A percentile compares a stretch with the other conserved stretches of the same genome.
phyloP scores from a whole-genome alignment of 2,113 vertebrate species.

The Mohoua ochrocephala region DNA sequence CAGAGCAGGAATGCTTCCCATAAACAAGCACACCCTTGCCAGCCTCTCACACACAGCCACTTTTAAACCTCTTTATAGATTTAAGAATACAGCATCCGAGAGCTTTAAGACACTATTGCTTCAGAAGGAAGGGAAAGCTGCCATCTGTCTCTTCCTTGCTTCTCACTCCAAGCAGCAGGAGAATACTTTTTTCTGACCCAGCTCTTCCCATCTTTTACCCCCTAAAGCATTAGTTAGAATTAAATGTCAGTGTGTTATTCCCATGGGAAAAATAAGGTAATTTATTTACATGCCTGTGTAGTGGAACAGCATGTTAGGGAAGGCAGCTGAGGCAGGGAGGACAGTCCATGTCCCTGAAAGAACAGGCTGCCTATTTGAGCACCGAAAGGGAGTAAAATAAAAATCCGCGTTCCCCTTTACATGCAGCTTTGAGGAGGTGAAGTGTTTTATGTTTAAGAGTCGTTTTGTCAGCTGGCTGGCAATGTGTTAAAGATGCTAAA shows the following conservation, averaged over 20 bases:
- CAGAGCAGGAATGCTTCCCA: not conserved
- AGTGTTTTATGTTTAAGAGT: not conserved
- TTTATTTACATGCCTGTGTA: conserved; percentile 11
- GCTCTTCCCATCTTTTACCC: conserved; percentile 2
- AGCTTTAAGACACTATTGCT: conserved; percentile 33
- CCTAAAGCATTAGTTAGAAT: not conserved
- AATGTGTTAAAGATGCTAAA: not conserved
- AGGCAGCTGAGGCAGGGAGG: not conserved
- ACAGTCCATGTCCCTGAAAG: not conserved
- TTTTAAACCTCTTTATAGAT: conserved; percentile 17
- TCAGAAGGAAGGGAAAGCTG: conserved; percentile 22
- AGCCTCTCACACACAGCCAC: not conserved
- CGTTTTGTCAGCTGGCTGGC: not conserved
- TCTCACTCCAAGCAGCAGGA: not conserved
- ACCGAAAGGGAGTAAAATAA: not conserved
- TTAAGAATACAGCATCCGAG: not conserved
- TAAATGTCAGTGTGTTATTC: conserved; percentile 5
- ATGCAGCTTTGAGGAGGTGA: not conserved
- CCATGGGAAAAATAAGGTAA: not conserved
- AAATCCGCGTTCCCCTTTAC: not conserved
- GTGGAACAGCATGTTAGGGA: not conserved
- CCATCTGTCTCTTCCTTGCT: conserved; percentile 37
- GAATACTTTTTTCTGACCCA: conserved; percentile 16
- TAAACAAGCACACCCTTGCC: not conserved
- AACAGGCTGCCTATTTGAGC: not conserved